Evolutionary conservation across 2,888 invertebrate species (phyloP).

Genomic region (Drosophila emarginata): DNA sequence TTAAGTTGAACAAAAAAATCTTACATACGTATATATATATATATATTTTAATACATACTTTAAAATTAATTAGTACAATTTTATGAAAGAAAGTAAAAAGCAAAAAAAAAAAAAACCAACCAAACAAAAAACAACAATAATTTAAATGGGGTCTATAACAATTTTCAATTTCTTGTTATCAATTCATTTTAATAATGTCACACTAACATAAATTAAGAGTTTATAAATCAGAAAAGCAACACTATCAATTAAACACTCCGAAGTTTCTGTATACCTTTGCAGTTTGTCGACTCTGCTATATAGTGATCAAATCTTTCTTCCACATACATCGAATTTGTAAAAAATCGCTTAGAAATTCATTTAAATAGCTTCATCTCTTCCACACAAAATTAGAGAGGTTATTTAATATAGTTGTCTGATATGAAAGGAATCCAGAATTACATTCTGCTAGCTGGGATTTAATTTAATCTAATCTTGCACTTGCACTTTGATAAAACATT

Average conservation of each 20-base stretch:
- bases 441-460: too few species aligned
- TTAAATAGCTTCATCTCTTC: too few species aligned
- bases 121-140: conserved; percentile 4
- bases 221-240: background rate
- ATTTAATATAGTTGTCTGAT: too few species aligned
- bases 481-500: too few species aligned
- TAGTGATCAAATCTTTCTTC: background rate
- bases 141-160: conserved; percentile 18
- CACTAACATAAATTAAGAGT: background rate
- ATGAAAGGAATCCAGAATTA: too few species aligned
- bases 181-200: conserved; percentile 16
- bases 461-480: too few species aligned
- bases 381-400: too few species aligned
- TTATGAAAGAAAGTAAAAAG: conserved; percentile 41
- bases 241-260: background rate
- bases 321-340: background rate
- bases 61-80: conserved; percentile 72
- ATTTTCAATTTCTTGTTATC: conserved; percentile 18
- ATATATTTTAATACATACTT: conserved; percentile 56
- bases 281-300: background rate
- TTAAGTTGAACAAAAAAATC: conserved; percentile 33
- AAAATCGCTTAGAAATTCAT: background rate
- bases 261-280: background rate
- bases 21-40: conserved; percentile 34
- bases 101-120: conserved; percentile 4